A percentile compares a stretch with the other conserved stretches of the same genome.
Evolutionary conservation across 2,888 invertebrate species (phyloP).

Genomic region (Polydrusus tereticollis): DNA sequence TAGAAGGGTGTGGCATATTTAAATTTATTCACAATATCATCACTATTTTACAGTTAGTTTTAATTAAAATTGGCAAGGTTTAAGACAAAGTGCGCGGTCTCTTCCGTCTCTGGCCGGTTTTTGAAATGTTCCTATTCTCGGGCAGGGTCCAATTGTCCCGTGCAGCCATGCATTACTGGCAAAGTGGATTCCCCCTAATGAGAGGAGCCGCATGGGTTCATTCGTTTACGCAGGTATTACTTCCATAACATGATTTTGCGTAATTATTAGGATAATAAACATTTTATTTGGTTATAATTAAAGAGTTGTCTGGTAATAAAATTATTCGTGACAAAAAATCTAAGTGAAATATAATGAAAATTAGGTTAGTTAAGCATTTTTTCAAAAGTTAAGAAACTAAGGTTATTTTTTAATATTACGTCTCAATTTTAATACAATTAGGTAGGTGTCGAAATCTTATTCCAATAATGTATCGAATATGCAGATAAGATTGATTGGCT

Average conservation of each 20-base stretch:
- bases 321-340: too few relatives aligned
- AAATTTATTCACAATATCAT: too few relatives aligned
- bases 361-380: too few relatives aligned
- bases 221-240: conserved; percentile 87
- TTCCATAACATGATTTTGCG: conserved; percentile 31
- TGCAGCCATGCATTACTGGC: conserved; percentile 93
- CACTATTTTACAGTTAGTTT: too few relatives aligned
- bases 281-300: not conserved
- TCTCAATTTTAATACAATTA: too few relatives aligned
- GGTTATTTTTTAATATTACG: too few relatives aligned
- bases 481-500: too few relatives aligned
- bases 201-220: conserved; percentile 91
- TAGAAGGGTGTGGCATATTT: too few relatives aligned
- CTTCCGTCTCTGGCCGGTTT: conserved; percentile 32
- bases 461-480: too few relatives aligned
- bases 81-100: conserved; percentile 8
- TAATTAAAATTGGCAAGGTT: not conserved
- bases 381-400: too few relatives aligned
- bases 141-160: conserved; percentile 86
- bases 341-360: too few relatives aligned
- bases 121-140: conserved; percentile 59
- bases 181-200: conserved; percentile 93
- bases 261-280: conserved; percentile 9
- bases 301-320: not conserved
- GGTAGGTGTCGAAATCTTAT: too few relatives aligned